Base-by-base conservation (phyloP, 2,888 invertebrate species). In the Pachymerium ferrugineum region DNA sequence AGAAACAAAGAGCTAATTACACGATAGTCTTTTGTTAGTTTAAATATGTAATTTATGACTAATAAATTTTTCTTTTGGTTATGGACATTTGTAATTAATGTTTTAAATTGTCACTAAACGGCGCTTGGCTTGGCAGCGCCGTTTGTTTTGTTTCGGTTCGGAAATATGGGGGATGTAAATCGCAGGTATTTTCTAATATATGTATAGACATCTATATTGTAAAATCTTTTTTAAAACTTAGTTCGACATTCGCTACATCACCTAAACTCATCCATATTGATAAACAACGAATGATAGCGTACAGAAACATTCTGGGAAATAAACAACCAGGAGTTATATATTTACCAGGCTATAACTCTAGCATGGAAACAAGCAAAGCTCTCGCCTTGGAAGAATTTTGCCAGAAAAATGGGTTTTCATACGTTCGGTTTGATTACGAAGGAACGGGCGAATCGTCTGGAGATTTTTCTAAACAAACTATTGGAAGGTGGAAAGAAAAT, bases 401-500 rank as follows among this genome's bases (percentile, higher is more conserved):
- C 72, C 1, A 12, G 4, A 19, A 74, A 22, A 71, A 71, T 33
- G 62, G 35, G n/a, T 31, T 72, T 62, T 16, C 74, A 6, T 74
- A 31, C 10, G n/a, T 74, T 25, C 47, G 74, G 31, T 74, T 74
- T 62, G 74, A 74, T 72, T 74, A 74, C 4, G 74, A 74, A 30
- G 31, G 47, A 22, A 29, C 30, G 42, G 74, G 74, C 8, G 72
- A 74, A 42, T 74, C 74, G 12, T 33, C 74, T 16, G 74, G 74
- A 8, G 16, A 71, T 10, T 74, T 72, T 71, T 19, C 28, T 2
- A 31, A 72, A n/a, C 30, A 54, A 22, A 69, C 69, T 22, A 8
- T 74, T 6, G 71, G 72, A 14, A n/a, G 25, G 8, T 74, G 74
- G 74, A 74, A 72, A 54, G 54, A 47, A 25, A 28, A 74, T 28